phyloP scores from a whole-genome alignment of 2,797 vertebrate species.

The Pangasius djambal region DNA sequence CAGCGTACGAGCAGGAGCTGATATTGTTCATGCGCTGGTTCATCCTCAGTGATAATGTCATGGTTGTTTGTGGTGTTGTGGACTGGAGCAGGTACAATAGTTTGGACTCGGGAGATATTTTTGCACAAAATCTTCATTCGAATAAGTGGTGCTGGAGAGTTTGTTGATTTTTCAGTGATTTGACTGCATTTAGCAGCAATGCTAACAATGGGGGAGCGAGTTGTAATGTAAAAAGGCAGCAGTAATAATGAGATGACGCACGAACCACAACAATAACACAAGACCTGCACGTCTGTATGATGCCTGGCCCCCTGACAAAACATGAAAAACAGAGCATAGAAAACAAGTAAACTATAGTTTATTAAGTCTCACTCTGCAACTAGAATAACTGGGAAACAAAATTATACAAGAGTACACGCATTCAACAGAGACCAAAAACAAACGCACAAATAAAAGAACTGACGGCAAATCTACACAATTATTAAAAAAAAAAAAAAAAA shows the following conservation, averaged over 20 bases:
- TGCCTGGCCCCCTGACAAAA: background rate
- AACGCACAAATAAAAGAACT: background rate
- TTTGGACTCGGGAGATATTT: background rate
- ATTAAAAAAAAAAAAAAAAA: background rate
- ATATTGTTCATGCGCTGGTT: background rate
- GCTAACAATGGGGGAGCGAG: background rate
- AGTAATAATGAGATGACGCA: background rate
- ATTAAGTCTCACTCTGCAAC: background rate
- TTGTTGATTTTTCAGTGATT: background rate
- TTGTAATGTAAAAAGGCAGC: background rate
- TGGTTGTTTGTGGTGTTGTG: background rate
- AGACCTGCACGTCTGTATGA: background rate
- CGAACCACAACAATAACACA: background rate
- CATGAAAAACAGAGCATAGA: background rate
- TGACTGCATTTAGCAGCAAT: background rate
- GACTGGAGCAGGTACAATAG: background rate
- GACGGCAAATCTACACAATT: background rate
- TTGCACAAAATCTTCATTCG: background rate
- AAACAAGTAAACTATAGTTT: background rate
- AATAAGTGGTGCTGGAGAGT: background rate
- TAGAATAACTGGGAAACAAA: background rate
- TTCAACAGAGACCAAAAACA: background rate
- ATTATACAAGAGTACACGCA: background rate
- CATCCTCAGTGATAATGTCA: background rate
- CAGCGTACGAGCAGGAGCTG: background rate